Evolutionary conservation across 2,797 vertebrate genomes (phyloP).

Genomic region (Schizothorax lantsangensis): DNA sequence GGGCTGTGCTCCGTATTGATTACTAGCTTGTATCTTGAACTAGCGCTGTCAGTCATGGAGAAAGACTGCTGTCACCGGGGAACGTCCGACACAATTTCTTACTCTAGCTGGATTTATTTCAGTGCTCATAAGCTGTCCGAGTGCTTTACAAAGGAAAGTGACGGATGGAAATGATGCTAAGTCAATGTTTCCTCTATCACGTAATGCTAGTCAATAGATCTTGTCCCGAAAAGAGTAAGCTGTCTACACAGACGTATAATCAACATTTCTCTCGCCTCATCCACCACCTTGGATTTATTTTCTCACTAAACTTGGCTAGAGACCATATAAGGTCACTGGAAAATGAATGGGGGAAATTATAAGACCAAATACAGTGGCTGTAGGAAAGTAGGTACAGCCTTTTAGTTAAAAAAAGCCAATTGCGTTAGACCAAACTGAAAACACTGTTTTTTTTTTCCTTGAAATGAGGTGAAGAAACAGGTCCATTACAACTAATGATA

Average conservation of each 20-base stretch:
- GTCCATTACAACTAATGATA: background rate
- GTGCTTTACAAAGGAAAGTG: constrained; percentile 27
- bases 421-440: background rate
- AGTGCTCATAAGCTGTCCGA: constrained; percentile 47
- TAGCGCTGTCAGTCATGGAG: constrained; percentile 56
- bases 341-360: background rate
- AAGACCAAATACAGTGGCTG: background rate
- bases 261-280: background rate
- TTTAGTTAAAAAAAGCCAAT: background rate
- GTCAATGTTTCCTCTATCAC: constrained; percentile 3
- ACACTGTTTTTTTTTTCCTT: background rate
- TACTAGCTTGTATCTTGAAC: constrained; percentile 57
- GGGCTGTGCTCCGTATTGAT: constrained; percentile 54
- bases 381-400: background rate
- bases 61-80: constrained; percentile 52
- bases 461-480: background rate
- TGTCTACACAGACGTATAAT: constrained; percentile 15
- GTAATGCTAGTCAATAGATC: constrained; percentile 27
- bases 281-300: constrained; percentile 6
- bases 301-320: background rate
- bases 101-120: constrained; percentile 48
- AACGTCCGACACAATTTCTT: constrained; percentile 52
- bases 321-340: background rate
- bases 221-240: constrained; percentile 22
- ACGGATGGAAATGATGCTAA: constrained; percentile 30